phyloP scores from a whole-genome alignment of 2,113 vertebrate genomes.

The Pycnonotus jocosus region DNA sequence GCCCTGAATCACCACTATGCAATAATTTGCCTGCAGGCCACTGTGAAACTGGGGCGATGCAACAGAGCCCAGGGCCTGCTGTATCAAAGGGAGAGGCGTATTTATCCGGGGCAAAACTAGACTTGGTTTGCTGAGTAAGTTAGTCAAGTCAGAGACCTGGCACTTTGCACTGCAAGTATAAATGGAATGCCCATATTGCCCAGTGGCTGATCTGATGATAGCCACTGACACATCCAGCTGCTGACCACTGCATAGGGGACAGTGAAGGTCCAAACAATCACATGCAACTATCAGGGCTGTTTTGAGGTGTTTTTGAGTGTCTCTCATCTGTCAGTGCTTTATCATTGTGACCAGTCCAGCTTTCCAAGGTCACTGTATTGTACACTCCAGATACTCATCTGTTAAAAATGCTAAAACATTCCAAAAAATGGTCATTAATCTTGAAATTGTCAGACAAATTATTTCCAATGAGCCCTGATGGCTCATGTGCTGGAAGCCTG shows the following conservation, averaged over 20 bases:
- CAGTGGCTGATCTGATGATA: background rate
- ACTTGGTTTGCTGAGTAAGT: background rate
- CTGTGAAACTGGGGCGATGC: background rate
- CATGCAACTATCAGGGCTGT: background rate
- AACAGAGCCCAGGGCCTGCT: background rate
- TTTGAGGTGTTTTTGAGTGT: background rate
- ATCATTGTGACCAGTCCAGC: constrained; percentile 1
- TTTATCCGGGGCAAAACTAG: background rate
- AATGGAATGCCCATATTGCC: background rate
- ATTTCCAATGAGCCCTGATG: constrained; percentile 72
- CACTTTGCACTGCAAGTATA: background rate
- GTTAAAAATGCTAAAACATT: constrained; percentile 71
- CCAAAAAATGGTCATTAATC: constrained; percentile 72
- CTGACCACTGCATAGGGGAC: background rate
- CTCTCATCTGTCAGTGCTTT: background rate
- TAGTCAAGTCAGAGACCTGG: background rate
- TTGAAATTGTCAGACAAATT: constrained; percentile 78
- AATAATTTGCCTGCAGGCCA: background rate
- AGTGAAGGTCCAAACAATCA: background rate
- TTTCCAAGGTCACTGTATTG: constrained; percentile 65
- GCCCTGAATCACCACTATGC: background rate
- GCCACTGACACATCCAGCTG: background rate
- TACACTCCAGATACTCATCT: constrained; percentile 20
- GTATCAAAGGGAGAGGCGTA: background rate
- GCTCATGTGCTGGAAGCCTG: constrained; percentile 44